Evolutionary conservation across 2,113 vertebrate genomes (phyloP).

Genomic region (Copsychus sechellarum): DNA sequence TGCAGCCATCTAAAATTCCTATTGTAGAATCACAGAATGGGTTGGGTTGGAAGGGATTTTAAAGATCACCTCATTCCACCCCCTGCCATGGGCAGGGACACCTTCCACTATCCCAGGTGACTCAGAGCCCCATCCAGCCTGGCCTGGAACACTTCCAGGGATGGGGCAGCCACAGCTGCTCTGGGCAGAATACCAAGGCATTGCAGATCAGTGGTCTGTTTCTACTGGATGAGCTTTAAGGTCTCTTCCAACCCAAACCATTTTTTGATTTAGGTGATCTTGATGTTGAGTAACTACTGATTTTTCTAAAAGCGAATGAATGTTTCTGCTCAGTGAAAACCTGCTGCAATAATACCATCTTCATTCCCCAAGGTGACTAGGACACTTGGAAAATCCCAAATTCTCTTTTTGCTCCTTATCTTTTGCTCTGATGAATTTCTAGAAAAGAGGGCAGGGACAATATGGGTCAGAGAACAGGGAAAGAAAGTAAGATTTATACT

Average conservation of each 20-base stretch:
- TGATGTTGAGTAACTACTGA: background rate
- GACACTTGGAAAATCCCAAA: background rate
- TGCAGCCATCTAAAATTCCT: background rate
- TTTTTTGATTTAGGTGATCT: background rate
- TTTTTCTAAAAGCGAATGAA: background rate
- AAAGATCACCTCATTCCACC: fast-evolving
- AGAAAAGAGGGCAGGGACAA: background rate
- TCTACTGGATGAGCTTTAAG: background rate
- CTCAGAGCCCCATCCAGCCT: background rate
- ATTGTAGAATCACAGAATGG: background rate
- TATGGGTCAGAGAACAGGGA: background rate
- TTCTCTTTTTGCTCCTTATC: background rate
- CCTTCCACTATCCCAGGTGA: fast-evolving
- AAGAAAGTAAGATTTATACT: background rate
- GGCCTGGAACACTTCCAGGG: background rate
- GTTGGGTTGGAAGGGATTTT: background rate
- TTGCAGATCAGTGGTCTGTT: no score
- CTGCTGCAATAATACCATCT: background rate
- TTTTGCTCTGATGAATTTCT: background rate
- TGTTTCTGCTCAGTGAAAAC: background rate
- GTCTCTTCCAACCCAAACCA: background rate
- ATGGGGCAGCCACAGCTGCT: background rate
- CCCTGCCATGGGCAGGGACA: background rate
- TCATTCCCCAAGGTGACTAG: background rate
- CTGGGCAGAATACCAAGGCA: background rate